A percentile compares a stretch with the other conserved stretches of the same genome.
These are phyloP conservation scores for Psittacus erithacus DNA, from an alignment of 2,113 vertebrate genomes.

Conservation along the genomic window DNA sequence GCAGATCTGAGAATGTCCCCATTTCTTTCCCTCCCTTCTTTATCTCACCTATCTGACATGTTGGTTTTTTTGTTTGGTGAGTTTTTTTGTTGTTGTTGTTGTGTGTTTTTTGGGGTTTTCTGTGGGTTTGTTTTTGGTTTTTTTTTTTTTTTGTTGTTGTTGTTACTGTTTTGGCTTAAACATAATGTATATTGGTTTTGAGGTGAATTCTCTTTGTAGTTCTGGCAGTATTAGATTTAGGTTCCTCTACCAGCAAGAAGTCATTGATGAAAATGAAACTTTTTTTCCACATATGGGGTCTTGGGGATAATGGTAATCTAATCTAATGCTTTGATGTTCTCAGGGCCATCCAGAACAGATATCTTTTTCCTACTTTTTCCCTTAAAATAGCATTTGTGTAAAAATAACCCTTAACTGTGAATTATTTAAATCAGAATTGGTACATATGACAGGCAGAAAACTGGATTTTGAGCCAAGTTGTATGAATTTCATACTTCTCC, in stretches of 20 bases:
- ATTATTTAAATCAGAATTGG: neutral
- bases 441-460: neutral
- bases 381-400: neutral
- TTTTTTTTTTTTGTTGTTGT: too few relatives aligned
- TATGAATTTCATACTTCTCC: neutral
- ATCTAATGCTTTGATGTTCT: neutral
- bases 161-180: neutral
- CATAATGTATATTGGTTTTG: neutral
- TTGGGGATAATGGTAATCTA: neutral
- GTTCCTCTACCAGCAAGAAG: neutral
- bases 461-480: neutral
- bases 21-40: neutral
- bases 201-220: neutral
- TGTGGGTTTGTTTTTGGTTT: neutral
- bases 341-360: neutral
- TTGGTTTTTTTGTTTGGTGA: neutral
- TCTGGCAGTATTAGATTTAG: neutral
- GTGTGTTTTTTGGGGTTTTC: too few relatives aligned
- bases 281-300: neutral
- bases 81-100: too few relatives aligned
- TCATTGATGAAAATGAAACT: neutral
- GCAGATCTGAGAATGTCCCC: neutral
- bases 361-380: neutral
- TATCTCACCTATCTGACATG: neutral
- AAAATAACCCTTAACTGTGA: neutral